These are phyloP conservation scores for Thunnus albacares DNA, from an alignment of 2,797 vertebrate genomes.

Conservation along the genomic window DNA sequence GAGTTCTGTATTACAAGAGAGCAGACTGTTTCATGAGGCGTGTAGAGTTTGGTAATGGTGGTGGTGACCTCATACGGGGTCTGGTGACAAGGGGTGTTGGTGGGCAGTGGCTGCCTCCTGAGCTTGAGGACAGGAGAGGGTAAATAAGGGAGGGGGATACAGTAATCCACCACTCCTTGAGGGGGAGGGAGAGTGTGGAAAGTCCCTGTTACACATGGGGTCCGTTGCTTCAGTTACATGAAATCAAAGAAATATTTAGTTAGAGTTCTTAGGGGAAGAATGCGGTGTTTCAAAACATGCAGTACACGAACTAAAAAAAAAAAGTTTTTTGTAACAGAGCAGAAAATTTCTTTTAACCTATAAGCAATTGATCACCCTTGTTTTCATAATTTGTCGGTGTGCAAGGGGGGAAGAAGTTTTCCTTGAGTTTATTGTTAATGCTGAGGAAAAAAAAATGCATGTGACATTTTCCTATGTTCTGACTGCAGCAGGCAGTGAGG, in stretches of 20 bases:
- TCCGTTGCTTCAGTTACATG: conserved; percentile 77
- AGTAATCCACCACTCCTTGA: conserved; percentile 50
- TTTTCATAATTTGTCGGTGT: conserved; percentile 48
- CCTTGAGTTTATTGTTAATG: conserved; percentile 38
- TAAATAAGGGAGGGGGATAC: conserved; percentile 66
- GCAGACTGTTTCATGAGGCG: conserved; percentile 65
- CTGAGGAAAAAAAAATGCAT: conserved; percentile 27
- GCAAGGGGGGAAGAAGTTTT: conserved; percentile 19
- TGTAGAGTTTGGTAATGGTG: conserved; percentile 73
- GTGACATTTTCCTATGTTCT: conserved; percentile 24
- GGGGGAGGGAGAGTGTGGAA: conserved; percentile 76
- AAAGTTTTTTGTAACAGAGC: conserved; percentile 44
- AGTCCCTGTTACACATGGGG: conserved; percentile 82
- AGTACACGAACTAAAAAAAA: conserved; percentile 27
- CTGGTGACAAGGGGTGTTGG: conserved; percentile 60
- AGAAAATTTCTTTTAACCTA: conserved; percentile 37
- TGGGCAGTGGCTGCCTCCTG: conserved; percentile 57
- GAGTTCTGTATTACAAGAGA: conserved; percentile 53
- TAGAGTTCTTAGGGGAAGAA: conserved; percentile 42
- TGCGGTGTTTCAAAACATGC: conserved; percentile 48
- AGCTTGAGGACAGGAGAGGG: conserved; percentile 57
- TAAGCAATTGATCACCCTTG: conserved; percentile 42
- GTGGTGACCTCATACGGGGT: conserved; percentile 81
- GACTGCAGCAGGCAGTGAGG: conserved; percentile 17
- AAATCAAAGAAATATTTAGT: conserved; percentile 79